phyloP scores from a whole-genome alignment of 2,113 vertebrate genomes.

The Oncorhynchus nerka region DNA sequence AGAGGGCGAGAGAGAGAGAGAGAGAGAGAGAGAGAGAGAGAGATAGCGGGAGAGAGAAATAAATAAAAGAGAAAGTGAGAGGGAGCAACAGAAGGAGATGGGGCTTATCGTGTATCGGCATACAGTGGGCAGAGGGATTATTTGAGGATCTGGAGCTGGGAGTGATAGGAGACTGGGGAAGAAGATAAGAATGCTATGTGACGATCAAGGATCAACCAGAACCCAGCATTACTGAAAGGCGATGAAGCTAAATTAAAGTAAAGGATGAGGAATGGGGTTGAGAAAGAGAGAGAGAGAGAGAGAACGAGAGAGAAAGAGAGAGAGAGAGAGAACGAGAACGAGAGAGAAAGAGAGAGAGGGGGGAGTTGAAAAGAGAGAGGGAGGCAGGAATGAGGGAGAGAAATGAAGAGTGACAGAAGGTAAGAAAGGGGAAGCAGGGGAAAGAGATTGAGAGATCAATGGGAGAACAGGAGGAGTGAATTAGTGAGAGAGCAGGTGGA shows the following conservation, averaged over 20 bases:
- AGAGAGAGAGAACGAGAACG: too few species aligned
- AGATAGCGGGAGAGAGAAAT: background rate
- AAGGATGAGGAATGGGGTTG: background rate
- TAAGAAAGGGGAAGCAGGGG: too few species aligned
- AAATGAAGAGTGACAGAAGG: too few species aligned
- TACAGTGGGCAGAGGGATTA: constrained; percentile 59
- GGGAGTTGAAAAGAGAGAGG: background rate
- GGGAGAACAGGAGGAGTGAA: constrained; percentile 1
- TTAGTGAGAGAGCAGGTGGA: background rate
- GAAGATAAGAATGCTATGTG: constrained; percentile 48
- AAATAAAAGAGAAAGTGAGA: too few species aligned
- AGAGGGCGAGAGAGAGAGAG: background rate
- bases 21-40: background rate
- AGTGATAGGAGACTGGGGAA: constrained; percentile 53
- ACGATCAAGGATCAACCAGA: background rate
- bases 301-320: too few species aligned
- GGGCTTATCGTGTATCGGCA: constrained; percentile 58
- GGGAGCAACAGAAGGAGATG: background rate
- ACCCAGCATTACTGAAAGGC: constrained; percentile 49
- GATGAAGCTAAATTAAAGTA: constrained; percentile 28
- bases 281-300: too few species aligned
- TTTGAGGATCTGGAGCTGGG: constrained; percentile 60
- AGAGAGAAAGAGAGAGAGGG: background rate
- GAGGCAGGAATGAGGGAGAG: too few species aligned
- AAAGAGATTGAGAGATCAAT: constrained; percentile 25